phyloP scores from a whole-genome alignment of 2,113 vertebrate genomes.

The Colistium nudipinnis region DNA sequence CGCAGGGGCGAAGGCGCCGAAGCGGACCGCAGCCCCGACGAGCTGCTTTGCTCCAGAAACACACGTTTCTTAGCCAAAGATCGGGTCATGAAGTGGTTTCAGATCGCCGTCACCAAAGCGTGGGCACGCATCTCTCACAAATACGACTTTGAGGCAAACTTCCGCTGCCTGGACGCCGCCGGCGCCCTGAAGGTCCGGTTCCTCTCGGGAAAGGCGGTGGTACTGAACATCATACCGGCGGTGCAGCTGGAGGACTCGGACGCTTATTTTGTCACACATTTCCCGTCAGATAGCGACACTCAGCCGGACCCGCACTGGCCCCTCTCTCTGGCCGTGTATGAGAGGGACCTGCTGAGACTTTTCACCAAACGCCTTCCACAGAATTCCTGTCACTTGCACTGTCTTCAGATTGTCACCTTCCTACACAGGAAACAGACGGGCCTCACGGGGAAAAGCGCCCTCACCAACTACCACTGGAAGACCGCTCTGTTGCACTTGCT shows the following conservation, averaged over 20 bases:
- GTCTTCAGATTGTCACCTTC: slow-evolving; percentile 92
- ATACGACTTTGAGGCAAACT: slow-evolving; percentile 94
- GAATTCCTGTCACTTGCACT: slow-evolving; percentile 90
- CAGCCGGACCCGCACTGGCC: slow-evolving; percentile 87
- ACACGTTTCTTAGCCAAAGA: slow-evolving; percentile 83
- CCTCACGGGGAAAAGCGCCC: slow-evolving; percentile 85
- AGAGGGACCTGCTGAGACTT: slow-evolving; percentile 89
- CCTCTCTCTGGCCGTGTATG: slow-evolving; percentile 90
- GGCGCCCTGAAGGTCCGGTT: slow-evolving; percentile 93
- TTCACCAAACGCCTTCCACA: slow-evolving; percentile 85
- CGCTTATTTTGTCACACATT: slow-evolving; percentile 89
- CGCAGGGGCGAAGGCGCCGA: slow-evolving; percentile 54
- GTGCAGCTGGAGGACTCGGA: slow-evolving; percentile 89
- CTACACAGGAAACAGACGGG: slow-evolving; percentile 90
- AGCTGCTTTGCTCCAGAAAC: slow-evolving; percentile 85
- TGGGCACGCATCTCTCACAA: slow-evolving; percentile 94
- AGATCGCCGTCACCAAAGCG: slow-evolving; percentile 90
- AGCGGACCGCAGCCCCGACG: slow-evolving; percentile 69
- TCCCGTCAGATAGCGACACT: slow-evolving; percentile 75
- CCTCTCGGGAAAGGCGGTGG: slow-evolving; percentile 87
- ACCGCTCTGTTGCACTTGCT: slow-evolving; percentile 90
- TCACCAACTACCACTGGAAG: slow-evolving; percentile 92
- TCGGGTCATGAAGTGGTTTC: slow-evolving; percentile 96
- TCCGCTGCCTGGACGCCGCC: slow-evolving; percentile 86
- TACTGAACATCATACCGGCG: slow-evolving; percentile 89